Conservation (phyloP, 1,140 invertebrate species). For the Planococcus citri region DNA sequence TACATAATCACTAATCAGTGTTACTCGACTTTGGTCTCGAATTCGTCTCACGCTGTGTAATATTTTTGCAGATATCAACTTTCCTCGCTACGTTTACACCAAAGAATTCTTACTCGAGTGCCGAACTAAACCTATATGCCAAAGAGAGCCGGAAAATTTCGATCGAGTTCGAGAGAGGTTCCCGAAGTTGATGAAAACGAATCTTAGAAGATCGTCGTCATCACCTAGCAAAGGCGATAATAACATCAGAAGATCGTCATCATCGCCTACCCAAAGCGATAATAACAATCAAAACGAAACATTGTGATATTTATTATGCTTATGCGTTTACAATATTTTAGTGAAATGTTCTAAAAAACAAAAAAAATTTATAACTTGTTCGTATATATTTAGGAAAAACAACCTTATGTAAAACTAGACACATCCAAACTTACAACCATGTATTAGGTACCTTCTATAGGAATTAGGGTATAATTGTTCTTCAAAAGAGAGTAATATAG, state of each 20-base stretch:
- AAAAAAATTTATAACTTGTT: too few species aligned
- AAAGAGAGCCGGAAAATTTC: neutral
- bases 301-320: neutral
- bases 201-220: neutral
- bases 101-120: conserved; percentile 1
- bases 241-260: too few species aligned
- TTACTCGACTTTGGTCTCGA: too few species aligned
- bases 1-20: too few species aligned
- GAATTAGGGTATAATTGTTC: neutral
- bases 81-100: neutral
- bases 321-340: neutral
- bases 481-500: neutral
- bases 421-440: conserved; percentile 3
- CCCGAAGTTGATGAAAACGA: too few species aligned
- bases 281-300: neutral
- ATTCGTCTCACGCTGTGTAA: too few species aligned
- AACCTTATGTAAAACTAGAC: neutral
- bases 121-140: neutral
- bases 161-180: neutral
- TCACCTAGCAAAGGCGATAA: neutral
- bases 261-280: neutral
- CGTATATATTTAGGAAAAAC: neutral
- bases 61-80: neutral
- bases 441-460: neutral
- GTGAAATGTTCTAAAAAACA: neutral